Evolutionary conservation across 2,888 invertebrate species (phyloP), one percentile per base, ranked within the genome.

Genomic region (Fragum sueziense): DNA sequence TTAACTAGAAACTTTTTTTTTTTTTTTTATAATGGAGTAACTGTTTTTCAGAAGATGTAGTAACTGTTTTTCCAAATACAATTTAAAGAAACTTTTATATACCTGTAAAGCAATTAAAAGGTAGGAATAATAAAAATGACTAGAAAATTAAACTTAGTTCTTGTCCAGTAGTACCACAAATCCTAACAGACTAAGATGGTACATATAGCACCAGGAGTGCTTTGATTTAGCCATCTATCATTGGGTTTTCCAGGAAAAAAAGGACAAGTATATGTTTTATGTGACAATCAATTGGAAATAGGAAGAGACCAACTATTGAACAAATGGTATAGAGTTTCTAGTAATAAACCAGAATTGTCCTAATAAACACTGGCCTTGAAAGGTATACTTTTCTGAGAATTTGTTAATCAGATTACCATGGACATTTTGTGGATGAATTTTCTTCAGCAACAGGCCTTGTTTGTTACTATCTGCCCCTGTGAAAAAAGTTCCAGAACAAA

Each of bases 221-320:
- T 29, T 29, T 25, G 27, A 57, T 27, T 57, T 57, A 17, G 20
- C 61, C 61, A 61, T 61, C 33, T 33, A 61, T 61, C 61, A 61
- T 33, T 61, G n/a, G 29, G 11, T 61, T 61, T 57, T 25, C 27
- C 57, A 25, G 57, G 57, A 27, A 27, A 27, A 41, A 57, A 57
- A 25, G 57, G 27, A 57, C 22, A 27, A 57, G 57, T 57, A 57
- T 57, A 57, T 57, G 57, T 57, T 57, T 57, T 57, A 57, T 57
- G 57, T 57, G 57, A 57, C 57, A 57, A 25, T 25, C 25, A 25
- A 57, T 57, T 57, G 25, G 57, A 57, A 57, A 27, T 27, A 7
- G 57, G 27, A 22, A 27, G 57, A 25, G 9, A 22, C 11, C 25
- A n/a, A 57, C 57, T 11, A 57, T 22, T 57, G 47, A 47, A 47